phyloP scores from a whole-genome alignment of 2,888 invertebrate species.

The Tetragonisca angustula region DNA sequence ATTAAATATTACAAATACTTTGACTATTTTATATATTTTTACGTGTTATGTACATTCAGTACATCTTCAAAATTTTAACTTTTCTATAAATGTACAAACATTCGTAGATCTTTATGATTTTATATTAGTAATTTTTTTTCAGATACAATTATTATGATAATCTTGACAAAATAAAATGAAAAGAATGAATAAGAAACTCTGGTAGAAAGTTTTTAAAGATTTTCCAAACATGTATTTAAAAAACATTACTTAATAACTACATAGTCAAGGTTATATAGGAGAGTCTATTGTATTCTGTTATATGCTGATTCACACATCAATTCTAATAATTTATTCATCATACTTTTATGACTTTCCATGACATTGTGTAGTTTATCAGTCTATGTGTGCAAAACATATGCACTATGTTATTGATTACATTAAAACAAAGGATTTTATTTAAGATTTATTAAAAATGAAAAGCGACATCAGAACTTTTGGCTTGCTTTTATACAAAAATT shows the following conservation, averaged over 20 bases:
- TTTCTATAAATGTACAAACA: too few species aligned
- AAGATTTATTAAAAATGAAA: constrained; percentile 48
- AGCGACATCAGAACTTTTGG: constrained; percentile 67
- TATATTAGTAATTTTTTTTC: neutral
- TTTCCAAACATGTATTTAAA: neutral
- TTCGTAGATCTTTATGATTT: neutral
- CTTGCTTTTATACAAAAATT: constrained; percentile 79
- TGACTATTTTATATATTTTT: too few species aligned
- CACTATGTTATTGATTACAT: constrained; percentile 1
- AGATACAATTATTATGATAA: constrained; percentile 4
- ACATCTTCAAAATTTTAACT: too few species aligned
- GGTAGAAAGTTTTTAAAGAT: neutral
- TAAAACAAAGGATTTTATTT: neutral
- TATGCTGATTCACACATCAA: constrained; percentile 37
- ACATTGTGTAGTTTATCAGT: constrained; percentile 17
- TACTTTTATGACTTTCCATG: constrained; percentile 54
- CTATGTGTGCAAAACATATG: neutral
- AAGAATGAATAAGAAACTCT: neutral
- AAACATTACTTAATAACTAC: neutral
- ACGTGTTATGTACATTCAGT: too few species aligned
- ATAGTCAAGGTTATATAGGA: constrained; percentile 9
- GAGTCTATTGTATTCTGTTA: neutral
- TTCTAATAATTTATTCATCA: constrained; percentile 56
- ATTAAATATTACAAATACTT: too few species aligned
- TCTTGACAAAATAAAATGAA: neutral